Evolutionary conservation across 2,797 vertebrate genomes (phyloP).

Genomic region (Chrosomus eos): DNA sequence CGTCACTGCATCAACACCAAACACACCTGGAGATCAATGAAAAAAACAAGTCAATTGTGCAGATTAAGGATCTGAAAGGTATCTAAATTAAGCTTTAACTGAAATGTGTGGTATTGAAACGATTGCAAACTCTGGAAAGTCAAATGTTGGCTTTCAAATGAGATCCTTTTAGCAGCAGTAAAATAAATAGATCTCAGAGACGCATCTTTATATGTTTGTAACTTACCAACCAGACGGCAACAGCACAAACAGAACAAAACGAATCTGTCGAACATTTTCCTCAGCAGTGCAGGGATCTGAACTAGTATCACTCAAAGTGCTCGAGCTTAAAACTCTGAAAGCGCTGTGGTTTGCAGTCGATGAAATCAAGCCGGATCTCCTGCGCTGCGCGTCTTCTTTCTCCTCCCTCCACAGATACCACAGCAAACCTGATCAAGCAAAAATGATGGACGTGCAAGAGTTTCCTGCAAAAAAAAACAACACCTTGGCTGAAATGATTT

Average conservation of each 20-base stretch:
- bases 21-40: not conserved
- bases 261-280: not conserved
- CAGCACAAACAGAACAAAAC: not conserved
- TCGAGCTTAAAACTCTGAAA: not conserved
- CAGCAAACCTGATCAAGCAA: too few species aligned
- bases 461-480: not conserved
- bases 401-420: not conserved
- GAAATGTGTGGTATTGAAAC: not conserved
- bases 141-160: not conserved
- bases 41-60: not conserved
- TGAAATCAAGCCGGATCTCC: not conserved
- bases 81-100: not conserved
- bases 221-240: not conserved
- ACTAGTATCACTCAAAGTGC: not conserved
- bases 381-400: not conserved
- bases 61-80: not conserved
- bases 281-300: too few species aligned
- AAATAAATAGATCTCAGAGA: not conserved
- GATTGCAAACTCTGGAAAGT: not conserved
- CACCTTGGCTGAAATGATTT: not conserved
- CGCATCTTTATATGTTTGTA: not conserved
- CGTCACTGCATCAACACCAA: not conserved
- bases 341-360: not conserved
- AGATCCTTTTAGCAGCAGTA: too few species aligned
- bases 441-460: not conserved